Conservation (phyloP, 2,113 vertebrate genomes). For the Stictonetta naevosa region DNA sequence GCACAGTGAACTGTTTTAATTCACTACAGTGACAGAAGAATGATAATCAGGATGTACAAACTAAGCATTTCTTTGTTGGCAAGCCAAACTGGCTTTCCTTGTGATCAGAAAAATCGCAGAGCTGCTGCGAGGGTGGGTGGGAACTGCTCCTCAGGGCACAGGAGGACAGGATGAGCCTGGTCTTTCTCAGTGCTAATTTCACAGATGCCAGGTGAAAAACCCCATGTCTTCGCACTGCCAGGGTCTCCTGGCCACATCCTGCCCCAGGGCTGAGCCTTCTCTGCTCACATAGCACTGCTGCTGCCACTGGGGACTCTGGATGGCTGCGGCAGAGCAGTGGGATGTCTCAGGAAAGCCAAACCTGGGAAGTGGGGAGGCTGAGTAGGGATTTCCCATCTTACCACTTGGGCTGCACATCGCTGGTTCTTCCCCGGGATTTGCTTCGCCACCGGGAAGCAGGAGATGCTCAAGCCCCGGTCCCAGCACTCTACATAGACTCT, state of each 20-base stretch:
- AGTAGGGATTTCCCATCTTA: not conserved
- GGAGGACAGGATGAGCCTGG: not conserved
- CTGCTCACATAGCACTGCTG: not conserved
- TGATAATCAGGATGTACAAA: not conserved
- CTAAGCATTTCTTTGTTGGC: not conserved
- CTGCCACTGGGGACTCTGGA: not conserved
- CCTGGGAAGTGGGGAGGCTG: not conserved
- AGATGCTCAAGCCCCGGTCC: not conserved
- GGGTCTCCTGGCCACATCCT: not conserved
- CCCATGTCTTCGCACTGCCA: not conserved
- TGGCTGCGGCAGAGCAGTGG: not conserved
- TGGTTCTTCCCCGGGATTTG: fast-evolving
- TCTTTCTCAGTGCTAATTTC: not conserved
- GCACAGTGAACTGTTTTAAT: not conserved
- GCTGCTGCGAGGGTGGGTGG: not conserved
- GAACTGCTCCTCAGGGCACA: not conserved
- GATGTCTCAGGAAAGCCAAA: not conserved
- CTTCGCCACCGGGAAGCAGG: not conserved
- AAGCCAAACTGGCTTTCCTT: not conserved
- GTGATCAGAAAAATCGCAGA: not conserved
- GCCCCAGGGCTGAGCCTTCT: not conserved
- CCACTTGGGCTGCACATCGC: not conserved
- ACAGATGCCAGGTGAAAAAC: not conserved
- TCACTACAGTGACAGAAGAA: not conserved
- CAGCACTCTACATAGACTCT: not conserved